Evolutionary conservation across 2,797 vertebrate genomes (phyloP).

Genomic region (Rhyacichthys aspro): DNA sequence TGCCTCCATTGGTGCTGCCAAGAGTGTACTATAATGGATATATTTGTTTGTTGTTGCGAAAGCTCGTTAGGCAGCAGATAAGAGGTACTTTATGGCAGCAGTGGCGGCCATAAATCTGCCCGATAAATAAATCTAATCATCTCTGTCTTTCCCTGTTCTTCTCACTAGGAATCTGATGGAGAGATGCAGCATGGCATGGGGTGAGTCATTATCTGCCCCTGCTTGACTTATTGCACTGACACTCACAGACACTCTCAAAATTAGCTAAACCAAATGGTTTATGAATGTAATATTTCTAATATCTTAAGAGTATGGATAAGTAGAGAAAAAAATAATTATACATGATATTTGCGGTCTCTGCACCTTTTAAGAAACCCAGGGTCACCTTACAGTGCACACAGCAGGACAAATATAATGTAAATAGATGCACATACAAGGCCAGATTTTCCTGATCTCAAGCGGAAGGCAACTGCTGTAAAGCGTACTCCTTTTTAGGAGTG

Average conservation of each 20-base stretch:
- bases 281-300: too few relatives aligned
- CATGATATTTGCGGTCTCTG: too few relatives aligned
- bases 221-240: slow-evolving; percentile 50
- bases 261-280: background rate
- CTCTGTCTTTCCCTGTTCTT: slow-evolving; percentile 68
- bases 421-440: too few relatives aligned
- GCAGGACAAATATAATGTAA: too few relatives aligned
- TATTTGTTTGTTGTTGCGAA: slow-evolving; percentile 68
- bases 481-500: too few relatives aligned
- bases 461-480: too few relatives aligned
- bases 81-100: slow-evolving; percentile 55
- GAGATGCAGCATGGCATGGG: slow-evolving; percentile 91
- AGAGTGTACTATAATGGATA: slow-evolving; percentile 62
- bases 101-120: slow-evolving; percentile 60
- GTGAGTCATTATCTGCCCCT: slow-evolving; percentile 79
- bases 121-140: slow-evolving; percentile 71
- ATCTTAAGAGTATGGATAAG: too few relatives aligned
- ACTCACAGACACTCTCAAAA: slow-evolving; percentile 10
- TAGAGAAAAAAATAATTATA: too few relatives aligned
- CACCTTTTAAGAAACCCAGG: too few relatives aligned
- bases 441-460: too few relatives aligned
- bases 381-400: too few relatives aligned
- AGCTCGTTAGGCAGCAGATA: slow-evolving; percentile 71
- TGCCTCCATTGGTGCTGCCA: slow-evolving; percentile 45
- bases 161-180: slow-evolving; percentile 87